Evolutionary conservation across 92 coral and sea anemone species (phyloP), one percentile per base, ranked within the genome.

Genomic region (Epizoanthus rinbou): DNA sequence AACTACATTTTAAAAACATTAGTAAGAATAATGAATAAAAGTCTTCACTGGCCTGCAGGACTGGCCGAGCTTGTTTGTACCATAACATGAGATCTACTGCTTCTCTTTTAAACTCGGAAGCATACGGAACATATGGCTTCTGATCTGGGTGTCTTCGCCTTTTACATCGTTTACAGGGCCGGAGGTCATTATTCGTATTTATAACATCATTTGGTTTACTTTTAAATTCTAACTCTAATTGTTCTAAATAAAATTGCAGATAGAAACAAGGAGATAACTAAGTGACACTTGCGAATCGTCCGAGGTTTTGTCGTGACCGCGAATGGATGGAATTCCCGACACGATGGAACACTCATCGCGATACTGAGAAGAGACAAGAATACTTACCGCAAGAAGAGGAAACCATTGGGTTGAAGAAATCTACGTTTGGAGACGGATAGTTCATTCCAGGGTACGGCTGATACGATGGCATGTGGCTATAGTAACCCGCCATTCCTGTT

Each of bases 321-420:
- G n/a, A n/a, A n/a, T 6, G 43, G 3, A 37, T 37, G 43, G 43
- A 37, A 37, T 37, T 50, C 9, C 54, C 54, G 54, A 50, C 54
- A 50, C 16, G 15, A 50, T 50, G 3, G 54, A 43, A 43, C 47
- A 28, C 39, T 33, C 17, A 47, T 54, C 16, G 41, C 71, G 24
- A 25, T 9, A 75, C 21, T 28, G 31, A 28, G 1, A 0, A 37
- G 43, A 31, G 16, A 17, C 21, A 13, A 75, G 67, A 62, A 15
- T 62, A 93, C 98, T 89, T 85, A 93, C 98, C 92, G 62, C 98
- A 93, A 2, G 98, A 87, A 11, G 92, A 90, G 4, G 98, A 89
- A 6, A 85, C 92, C 95, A 94, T 86, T 62, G 85, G 95, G 63
- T 89, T 92, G 84, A 94, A 92, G 92, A 91, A 94, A 82, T 94